phyloP scores from a whole-genome alignment of 1,140 invertebrate genomes.

The Drosophila teissieri region DNA sequence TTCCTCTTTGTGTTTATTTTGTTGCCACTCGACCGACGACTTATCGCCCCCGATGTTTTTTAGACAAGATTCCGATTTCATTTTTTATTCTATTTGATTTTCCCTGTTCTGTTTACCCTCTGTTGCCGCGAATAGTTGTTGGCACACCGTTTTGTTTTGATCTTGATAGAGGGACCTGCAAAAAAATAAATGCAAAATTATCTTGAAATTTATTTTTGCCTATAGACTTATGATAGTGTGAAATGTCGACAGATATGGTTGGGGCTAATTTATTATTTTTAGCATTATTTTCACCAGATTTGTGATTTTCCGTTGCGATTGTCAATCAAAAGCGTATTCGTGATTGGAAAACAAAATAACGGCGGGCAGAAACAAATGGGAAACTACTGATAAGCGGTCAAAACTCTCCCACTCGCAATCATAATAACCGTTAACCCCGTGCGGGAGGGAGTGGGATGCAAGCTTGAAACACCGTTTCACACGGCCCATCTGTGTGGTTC shows the following conservation, averaged over 20 bases:
- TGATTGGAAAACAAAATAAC: slow-evolving; percentile 17
- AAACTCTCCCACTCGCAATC: slow-evolving; percentile 10
- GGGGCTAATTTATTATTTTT: slow-evolving; percentile 32
- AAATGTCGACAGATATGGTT: slow-evolving; percentile 29
- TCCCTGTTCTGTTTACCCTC: slow-evolving; percentile 19
- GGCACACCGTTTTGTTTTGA: slow-evolving; percentile 57
- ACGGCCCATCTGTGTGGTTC: background rate
- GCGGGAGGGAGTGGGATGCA: background rate
- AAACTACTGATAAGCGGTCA: slow-evolving; percentile 64
- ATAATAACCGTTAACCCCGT: slow-evolving; percentile 31
- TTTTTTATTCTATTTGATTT: slow-evolving; percentile 26
- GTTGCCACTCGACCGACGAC: slow-evolving; percentile 63
- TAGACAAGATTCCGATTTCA: slow-evolving; percentile 52
- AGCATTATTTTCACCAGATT: slow-evolving; percentile 18
- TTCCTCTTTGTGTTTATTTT: slow-evolving; percentile 64
- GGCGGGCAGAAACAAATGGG: slow-evolving; percentile 8
- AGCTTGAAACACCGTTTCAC: slow-evolving; percentile 33
- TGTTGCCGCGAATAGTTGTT: slow-evolving; percentile 26
- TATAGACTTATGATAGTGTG: slow-evolving; percentile 31
- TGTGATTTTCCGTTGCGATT: slow-evolving; percentile 16
- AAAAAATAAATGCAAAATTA: slow-evolving; percentile 52
- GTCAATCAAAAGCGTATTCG: slow-evolving; percentile 16
- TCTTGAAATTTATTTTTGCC: slow-evolving; percentile 41
- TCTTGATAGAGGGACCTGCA: slow-evolving; percentile 60
- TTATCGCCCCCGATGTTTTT: slow-evolving; percentile 72